Evolutionary conservation across 1,140 invertebrate genomes (phyloP), one percentile per base, ranked within the genome.

Genomic region (Cephus cinctus): DNA sequence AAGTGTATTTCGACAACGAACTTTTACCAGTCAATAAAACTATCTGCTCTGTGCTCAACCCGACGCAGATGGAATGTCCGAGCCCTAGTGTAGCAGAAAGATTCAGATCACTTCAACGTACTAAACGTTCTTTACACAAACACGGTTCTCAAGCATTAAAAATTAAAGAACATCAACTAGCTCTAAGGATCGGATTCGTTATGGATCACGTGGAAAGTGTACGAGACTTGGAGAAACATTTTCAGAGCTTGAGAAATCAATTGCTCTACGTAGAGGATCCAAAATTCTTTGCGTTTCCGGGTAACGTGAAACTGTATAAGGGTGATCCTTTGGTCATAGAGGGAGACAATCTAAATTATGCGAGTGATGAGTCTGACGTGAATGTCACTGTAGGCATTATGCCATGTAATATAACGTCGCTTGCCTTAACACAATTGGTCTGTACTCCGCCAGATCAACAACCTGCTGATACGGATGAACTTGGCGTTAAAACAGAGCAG

Each of bases 141-240:
- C 71, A 52, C 59, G 65, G 19, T 52, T 42, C 44, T 19, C 71
- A 50, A 21, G 65, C 48, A 38, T 63, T 46, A 59, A 77, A 61
- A 50, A 21, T 58, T 2, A 73, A 68, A 20, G 79, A 85, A 59
- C 79, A 80, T 0, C 84, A 87, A 56, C 66, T 88, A 30, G 80
- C 80, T 30, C 73, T 88, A 47, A 85, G 83, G 71, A 85, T 97
- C 46, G 94, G 90, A 11, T 98, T 98, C 73, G 81, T 92, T 4
- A 98, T 98, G 96, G 96, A 98, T 63, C 90, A 92, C 71, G 96
- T 98, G 0, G 82, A 89, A 60, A 83, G 85, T 2, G 92, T 98
- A 23, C 80, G 85, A 47, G 90, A 98, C 71, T 78, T 98, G 35
- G 88, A 92, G 49, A 90, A 93, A 70, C 86, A 92, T 69, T 91